A percentile compares a stretch with the other conserved stretches of the same genome.
Conservation (phyloP, 1,140 invertebrate genomes). For the Micrasema longulum region DNA sequence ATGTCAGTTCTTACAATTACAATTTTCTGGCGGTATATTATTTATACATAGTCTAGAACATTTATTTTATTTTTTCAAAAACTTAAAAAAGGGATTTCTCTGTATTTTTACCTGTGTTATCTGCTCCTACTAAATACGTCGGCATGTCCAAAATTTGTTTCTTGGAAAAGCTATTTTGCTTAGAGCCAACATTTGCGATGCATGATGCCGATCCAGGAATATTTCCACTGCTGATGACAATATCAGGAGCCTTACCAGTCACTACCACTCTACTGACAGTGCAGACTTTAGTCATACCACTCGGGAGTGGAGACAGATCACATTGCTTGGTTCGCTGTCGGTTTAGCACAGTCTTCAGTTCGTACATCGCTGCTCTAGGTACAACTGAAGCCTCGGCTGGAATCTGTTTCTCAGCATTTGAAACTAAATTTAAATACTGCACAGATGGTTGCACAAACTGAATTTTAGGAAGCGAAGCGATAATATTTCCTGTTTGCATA, state of each 20-base stretch:
- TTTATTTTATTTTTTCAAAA: no score
- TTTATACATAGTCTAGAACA: no score
- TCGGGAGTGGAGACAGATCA: neutral
- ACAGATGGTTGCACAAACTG: neutral
- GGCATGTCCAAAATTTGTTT: constrained; percentile 50
- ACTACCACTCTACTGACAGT: constrained; percentile 24
- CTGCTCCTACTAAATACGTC: no score
- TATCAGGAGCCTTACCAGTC: constrained; percentile 42
- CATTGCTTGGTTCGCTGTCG: neutral
- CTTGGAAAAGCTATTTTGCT: constrained; percentile 13
- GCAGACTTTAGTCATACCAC: neutral
- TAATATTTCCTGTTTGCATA: no score
- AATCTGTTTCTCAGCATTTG: neutral
- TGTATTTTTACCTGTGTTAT: no score
- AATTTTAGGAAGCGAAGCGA: neutral
- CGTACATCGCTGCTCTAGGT: neutral
- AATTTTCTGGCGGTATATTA: no score
- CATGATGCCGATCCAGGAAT: neutral
- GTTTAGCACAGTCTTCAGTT: neutral
- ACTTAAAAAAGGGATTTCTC: no score
- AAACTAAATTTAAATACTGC: neutral
- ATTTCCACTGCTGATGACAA: constrained; percentile 43
- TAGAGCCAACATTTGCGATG: neutral
- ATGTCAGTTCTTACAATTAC: no score
- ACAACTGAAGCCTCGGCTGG: no score